Conservation (phyloP, 2,113 vertebrate species). For the Ginglymostoma cirratum region DNA sequence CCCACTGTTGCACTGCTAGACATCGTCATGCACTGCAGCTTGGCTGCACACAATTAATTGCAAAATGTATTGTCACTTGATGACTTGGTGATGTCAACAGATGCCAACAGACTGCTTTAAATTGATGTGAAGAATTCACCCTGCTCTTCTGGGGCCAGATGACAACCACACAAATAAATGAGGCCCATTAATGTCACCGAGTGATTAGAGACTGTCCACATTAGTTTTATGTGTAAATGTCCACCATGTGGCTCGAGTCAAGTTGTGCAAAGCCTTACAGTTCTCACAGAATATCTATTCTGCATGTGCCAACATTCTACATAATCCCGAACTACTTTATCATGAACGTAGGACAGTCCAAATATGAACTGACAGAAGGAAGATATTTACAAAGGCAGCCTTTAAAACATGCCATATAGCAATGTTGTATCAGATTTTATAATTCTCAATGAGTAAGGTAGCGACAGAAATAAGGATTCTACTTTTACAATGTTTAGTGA, state of each 20-base stretch:
- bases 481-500: not conserved
- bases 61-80: constrained; percentile 32
- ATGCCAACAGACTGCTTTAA: constrained; percentile 29
- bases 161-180: constrained; percentile 34
- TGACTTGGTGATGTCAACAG: constrained; percentile 33
- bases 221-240: constrained; percentile 29
- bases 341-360: not conserved
- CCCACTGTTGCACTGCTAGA: constrained; percentile 20
- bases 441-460: not conserved
- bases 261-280: not conserved
- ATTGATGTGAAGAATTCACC: constrained; percentile 29
- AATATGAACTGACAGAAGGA: not conserved
- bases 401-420: not conserved
- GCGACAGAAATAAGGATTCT: not conserved
- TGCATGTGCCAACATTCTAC: not conserved
- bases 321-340: not conserved
- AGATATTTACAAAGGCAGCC: not conserved
- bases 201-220: constrained; percentile 8
- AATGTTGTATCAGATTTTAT: not conserved
- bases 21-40: constrained; percentile 21
- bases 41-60: constrained; percentile 7
- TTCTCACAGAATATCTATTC: not conserved
- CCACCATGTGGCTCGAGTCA: not conserved
- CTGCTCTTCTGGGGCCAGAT: constrained; percentile 28
- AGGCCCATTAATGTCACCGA: not conserved